Evolutionary conservation across 1,140 invertebrate species (phyloP), one percentile per base, ranked within the genome.

Genomic region (Drosophila kikkawai): DNA sequence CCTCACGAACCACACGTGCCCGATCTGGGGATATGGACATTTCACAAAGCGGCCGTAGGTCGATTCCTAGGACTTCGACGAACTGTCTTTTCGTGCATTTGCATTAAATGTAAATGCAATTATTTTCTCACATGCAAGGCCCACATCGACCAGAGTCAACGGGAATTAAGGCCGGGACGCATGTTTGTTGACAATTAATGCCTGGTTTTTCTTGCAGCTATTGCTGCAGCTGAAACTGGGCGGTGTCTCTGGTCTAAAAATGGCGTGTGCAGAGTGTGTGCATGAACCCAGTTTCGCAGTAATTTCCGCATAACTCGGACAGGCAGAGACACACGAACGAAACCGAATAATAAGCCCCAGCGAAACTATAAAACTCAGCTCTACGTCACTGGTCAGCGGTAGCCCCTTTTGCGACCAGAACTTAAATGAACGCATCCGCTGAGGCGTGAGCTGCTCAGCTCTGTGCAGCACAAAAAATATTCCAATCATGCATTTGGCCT

Each of bases 121-220:
- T 85, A 85, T 85, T 85, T 85, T 74, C 64, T 77, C 80, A 65
- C 76, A 84, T 77, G 80, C 80, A 83, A 83, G 67, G 64, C 71
- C 47, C 42, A 32, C 39, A 41, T 19, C 41, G 51, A 68, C 60
- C 44, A 26, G 59, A 60, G 56, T 50, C 44, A 32, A 48, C 29
- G 48, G 22, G 48, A 36, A 63, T 45, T 56, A 37, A 57, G 37
- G 47, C 47, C 60, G n/a, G 29, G 47, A 59, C 69, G 69, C 79
- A 86, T 82, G 83, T 79, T 82, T 79, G 83, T 82, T 87, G 83
- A 87, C 82, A 86, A 86, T 86, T 86, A 82, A 87, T 87, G 79
- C 60, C 64, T 48, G 61, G 60, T 71, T 83, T 56, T 45, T 65
- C 57, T 73, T 56, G 36, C 36, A 45, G 51, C 37, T 48, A 48